Percentiles rank a stretch among this genome's conserved stretches.
phyloP scores from a whole-genome alignment of 1,140 invertebrate genomes.

The Eurosta solidaginis region DNA sequence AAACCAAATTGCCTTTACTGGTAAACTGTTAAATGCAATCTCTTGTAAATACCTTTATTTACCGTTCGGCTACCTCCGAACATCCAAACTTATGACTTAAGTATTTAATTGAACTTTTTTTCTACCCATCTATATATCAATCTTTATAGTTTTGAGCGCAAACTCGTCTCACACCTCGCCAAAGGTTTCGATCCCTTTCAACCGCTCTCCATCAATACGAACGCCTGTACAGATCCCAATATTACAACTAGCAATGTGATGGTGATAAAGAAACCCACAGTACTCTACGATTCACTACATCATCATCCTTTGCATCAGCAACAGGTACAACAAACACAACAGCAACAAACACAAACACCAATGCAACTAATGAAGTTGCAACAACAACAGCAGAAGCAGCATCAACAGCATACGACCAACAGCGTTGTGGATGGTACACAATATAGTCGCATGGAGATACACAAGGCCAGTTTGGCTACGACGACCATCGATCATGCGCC shows the following conservation, averaged over 20 bases:
- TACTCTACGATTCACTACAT: slow-evolving; percentile 55
- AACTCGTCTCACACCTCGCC: slow-evolving; percentile 55
- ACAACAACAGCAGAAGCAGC: neutral
- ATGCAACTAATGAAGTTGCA: slow-evolving; percentile 29
- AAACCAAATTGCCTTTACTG: no score
- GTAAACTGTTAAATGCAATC: no score
- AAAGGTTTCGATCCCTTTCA: slow-evolving; percentile 58
- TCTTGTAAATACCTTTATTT: no score
- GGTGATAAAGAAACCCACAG: slow-evolving; percentile 47
- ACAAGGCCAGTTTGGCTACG: slow-evolving; percentile 54
- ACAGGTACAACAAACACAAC: slow-evolving; percentile 43
- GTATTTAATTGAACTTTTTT: neutral
- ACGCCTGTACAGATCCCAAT: slow-evolving; percentile 32
- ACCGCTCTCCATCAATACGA: slow-evolving; percentile 56
- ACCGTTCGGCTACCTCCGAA: no score
- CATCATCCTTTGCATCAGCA: slow-evolving; percentile 53
- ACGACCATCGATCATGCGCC: slow-evolving; percentile 44
- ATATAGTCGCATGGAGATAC: slow-evolving; percentile 49
- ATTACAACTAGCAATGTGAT: slow-evolving; percentile 30
- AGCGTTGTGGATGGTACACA: slow-evolving; percentile 47
- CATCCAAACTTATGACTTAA: neutral
- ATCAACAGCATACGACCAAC: neutral
- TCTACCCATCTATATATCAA: neutral
- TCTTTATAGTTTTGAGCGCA: slow-evolving; percentile 50
- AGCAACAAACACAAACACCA: slow-evolving; percentile 17